A percentile compares a stretch with the other conserved stretches of the same genome.
Evolutionary conservation across 2,797 vertebrate genomes (phyloP).

Genomic region (Simalia tracyae): DNA sequence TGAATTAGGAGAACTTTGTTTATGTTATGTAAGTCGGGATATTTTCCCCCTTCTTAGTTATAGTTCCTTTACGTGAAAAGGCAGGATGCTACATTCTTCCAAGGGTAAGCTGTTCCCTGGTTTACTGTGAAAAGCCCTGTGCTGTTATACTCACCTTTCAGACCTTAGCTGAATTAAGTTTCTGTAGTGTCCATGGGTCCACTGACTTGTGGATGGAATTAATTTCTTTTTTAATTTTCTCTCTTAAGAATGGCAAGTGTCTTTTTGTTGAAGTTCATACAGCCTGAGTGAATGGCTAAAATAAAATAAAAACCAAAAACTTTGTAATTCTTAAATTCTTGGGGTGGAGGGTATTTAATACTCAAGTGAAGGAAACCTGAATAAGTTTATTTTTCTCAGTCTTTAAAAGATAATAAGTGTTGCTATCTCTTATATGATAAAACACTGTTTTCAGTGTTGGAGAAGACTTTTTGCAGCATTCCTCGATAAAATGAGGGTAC

Average conservation of each 20-base stretch:
- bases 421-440: constrained; percentile 59
- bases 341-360: not conserved
- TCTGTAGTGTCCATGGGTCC: not conserved
- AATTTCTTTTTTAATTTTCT: not conserved
- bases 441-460: constrained; percentile 57
- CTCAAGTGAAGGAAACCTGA: not conserved
- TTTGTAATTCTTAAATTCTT: constrained; percentile 61
- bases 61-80: not conserved
- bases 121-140: constrained; percentile 13
- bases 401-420: constrained; percentile 47
- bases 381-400: constrained; percentile 27
- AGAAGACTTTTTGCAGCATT: constrained; percentile 36
- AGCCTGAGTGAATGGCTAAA: constrained; percentile 59
- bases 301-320: constrained; percentile 58
- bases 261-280: constrained; percentile 49
- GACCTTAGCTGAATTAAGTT: not conserved
- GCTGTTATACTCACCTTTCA: not conserved
- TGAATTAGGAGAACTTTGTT: not conserved
- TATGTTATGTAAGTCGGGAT: constrained; percentile 1
- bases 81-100: not conserved
- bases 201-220: constrained; percentile 35
- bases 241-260: constrained; percentile 24
- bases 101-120: not conserved
- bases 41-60: not conserved
- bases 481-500: not conserved